Conservation (phyloP, 1,140 invertebrate species). For the Drosophila carrolli region DNA sequence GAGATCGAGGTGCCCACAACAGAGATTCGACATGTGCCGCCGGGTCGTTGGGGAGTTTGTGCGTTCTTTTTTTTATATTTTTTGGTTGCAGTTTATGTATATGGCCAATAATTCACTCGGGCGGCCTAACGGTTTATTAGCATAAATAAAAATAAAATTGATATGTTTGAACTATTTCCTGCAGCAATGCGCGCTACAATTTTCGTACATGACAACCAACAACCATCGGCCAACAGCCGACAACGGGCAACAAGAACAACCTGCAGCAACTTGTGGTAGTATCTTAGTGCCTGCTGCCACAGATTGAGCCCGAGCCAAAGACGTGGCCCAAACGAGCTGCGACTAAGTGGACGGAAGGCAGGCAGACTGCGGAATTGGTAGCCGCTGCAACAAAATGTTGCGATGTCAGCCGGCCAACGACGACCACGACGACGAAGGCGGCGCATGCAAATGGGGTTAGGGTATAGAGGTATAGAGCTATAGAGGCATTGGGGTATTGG, state of each 20-base stretch:
- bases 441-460: conserved; percentile 78
- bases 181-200: conserved; percentile 81
- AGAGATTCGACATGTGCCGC: conserved; percentile 51
- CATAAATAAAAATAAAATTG: conserved; percentile 83
- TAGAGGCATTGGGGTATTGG: not conserved
- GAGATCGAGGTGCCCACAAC: conserved; percentile 11
- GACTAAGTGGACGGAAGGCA: conserved; percentile 61
- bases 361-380: conserved; percentile 73
- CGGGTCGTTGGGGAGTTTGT: conserved; percentile 48
- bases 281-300: conserved; percentile 29
- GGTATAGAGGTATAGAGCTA: conserved; percentile 24
- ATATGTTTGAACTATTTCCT: conserved; percentile 83
- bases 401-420: conserved; percentile 58
- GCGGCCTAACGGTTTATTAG: conserved; percentile 78
- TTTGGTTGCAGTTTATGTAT: conserved; percentile 41
- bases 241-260: conserved; percentile 72
- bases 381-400: conserved; percentile 77
- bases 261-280: conserved; percentile 56
- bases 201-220: conserved; percentile 81
- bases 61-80: conserved; percentile 15
- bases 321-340: conserved; percentile 55
- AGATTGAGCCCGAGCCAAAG: conserved; percentile 49
- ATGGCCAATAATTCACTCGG: conserved; percentile 76
- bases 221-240: conserved; percentile 51
- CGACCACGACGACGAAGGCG: conserved; percentile 28